Percentiles rank a stretch among this genome's conserved stretches.
Evolutionary conservation across 2,888 invertebrate species (phyloP).

Genomic region (Erynnis tages): DNA sequence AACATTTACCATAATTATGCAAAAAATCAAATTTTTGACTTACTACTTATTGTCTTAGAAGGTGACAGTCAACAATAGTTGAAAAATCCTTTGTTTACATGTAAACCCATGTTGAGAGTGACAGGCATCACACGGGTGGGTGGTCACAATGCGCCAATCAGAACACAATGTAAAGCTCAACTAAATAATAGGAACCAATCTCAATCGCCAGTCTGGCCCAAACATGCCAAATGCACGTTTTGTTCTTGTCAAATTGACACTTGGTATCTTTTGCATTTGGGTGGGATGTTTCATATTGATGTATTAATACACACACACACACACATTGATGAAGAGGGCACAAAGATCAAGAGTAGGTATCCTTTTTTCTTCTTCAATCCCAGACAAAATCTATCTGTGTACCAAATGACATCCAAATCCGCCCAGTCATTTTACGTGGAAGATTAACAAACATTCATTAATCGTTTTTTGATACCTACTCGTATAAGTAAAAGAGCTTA

Average conservation of each 20-base stretch:
- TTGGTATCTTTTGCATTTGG: background rate
- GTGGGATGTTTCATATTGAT: too few relatives aligned
- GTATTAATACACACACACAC: too few relatives aligned
- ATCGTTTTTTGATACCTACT: too few relatives aligned
- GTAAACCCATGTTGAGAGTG: constrained; percentile 63
- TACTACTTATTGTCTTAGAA: background rate
- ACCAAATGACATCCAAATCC: too few relatives aligned
- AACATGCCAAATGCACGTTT: constrained; percentile 32
- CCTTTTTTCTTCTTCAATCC: too few relatives aligned
- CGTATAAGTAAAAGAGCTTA: too few relatives aligned
- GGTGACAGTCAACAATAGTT: constrained; percentile 10
- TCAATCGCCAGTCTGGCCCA: constrained; percentile 47
- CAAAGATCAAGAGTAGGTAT: too few relatives aligned
- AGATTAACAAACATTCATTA: too few relatives aligned
- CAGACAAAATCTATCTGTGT: too few relatives aligned
- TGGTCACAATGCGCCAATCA: constrained; percentile 58
- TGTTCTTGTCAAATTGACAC: constrained; percentile 17
- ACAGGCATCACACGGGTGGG: constrained; percentile 59
- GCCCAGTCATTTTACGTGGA: too few relatives aligned
- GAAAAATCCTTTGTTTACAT: constrained; percentile 61
- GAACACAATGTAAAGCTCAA: constrained; percentile 55
- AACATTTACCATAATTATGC: background rate
- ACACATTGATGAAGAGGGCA: too few relatives aligned
- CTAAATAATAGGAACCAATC: too few relatives aligned
- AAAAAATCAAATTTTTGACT: background rate